Percentiles rank a stretch among this genome's conserved stretches.
These are phyloP conservation scores for Orthochromis indermauri DNA, from an alignment of 2,113 vertebrate genomes.

Conservation along the genomic window DNA sequence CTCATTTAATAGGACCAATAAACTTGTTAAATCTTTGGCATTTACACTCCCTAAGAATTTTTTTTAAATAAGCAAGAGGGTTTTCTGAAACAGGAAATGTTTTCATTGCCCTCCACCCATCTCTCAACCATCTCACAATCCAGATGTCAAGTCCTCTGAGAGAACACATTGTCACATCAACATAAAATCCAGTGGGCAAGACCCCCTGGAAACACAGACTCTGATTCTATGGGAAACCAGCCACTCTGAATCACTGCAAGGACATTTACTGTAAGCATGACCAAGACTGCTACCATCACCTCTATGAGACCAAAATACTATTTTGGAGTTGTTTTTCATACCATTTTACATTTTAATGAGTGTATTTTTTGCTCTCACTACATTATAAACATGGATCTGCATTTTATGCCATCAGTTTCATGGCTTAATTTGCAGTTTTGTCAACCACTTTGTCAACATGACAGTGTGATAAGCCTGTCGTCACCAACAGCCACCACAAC, in stretches of 20 bases:
- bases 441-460: neutral
- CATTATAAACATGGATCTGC: neutral
- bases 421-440: neutral
- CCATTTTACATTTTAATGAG: neutral
- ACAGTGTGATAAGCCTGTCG: neutral
- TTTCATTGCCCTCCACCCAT: constrained; percentile 49
- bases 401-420: neutral
- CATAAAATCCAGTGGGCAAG: constrained; percentile 35
- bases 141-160: constrained; percentile 60
- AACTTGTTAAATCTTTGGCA: neutral
- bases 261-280: constrained; percentile 50
- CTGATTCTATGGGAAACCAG: constrained; percentile 37
- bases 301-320: neutral
- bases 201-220: constrained; percentile 15
- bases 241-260: neutral
- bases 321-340: neutral
- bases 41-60: neutral
- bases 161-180: constrained; percentile 33
- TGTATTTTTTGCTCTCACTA: neutral
- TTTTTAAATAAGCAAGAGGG: neutral
- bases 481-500: neutral
- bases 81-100: constrained; percentile 51
- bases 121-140: constrained; percentile 26
- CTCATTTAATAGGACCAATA: neutral
- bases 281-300: constrained; percentile 13